phyloP scores from a whole-genome alignment of 2,888 invertebrate genomes.

The Lasioglossum vierecki region DNA sequence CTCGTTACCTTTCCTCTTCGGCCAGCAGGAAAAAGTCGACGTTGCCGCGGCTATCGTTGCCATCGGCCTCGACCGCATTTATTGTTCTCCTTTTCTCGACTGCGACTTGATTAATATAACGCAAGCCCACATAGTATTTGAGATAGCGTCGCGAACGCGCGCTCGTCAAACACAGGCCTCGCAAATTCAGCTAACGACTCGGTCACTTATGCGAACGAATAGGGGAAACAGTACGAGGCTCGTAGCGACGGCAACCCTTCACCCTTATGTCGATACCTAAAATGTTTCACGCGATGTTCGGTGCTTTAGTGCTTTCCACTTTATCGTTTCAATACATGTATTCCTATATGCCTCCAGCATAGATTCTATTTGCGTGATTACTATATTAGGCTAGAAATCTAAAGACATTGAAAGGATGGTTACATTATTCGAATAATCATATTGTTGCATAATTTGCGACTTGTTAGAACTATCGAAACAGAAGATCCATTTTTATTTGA shows the following conservation, averaged over 20 bases:
- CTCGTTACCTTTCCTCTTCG: constrained; percentile 23
- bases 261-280: not conserved
- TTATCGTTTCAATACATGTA: not conserved
- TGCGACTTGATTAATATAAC: constrained; percentile 11
- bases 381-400: not conserved
- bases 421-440: not conserved
- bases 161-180: not conserved
- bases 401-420: not conserved
- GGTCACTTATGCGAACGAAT: not conserved
- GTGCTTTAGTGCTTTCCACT: not conserved
- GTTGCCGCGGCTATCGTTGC: constrained; percentile 19
- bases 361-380: not conserved
- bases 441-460: not conserved
- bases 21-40: constrained; percentile 28
- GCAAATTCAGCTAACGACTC: not conserved
- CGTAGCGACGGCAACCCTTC: not conserved
- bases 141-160: not conserved
- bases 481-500: not conserved
- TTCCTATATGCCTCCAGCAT: not conserved
- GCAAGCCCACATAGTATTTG: not conserved
- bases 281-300: not conserved
- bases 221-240: not conserved
- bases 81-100: constrained; percentile 32
- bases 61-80: constrained; percentile 40
- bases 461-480: not conserved